A percentile compares a stretch with the other conserved stretches of the same genome.
phyloP scores from a whole-genome alignment of 2,888 invertebrate species.

The Coleophora deauratella region DNA sequence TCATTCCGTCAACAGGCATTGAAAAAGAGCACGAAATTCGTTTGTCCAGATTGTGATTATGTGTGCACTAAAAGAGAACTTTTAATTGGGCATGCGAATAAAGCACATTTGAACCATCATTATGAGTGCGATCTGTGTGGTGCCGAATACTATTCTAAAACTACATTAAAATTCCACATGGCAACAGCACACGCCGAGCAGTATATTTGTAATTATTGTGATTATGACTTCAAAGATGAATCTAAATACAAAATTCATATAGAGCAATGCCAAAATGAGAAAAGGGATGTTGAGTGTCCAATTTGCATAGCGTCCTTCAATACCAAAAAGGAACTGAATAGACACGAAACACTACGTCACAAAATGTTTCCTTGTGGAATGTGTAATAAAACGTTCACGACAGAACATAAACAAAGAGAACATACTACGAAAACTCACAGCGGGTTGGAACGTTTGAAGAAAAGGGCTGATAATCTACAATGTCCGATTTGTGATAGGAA shows the following conservation, averaged over 20 bases:
- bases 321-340: conserved; percentile 19
- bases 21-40: conserved; percentile 26
- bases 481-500: conserved; percentile 37
- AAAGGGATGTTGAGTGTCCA: conserved; percentile 24
- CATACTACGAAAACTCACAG: conserved; percentile 36
- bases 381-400: conserved; percentile 34
- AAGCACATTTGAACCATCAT: conserved; percentile 42
- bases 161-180: conserved; percentile 35
- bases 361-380: conserved; percentile 30
- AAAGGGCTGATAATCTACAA: neutral
- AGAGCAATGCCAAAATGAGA: conserved; percentile 23
- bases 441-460: conserved; percentile 20
- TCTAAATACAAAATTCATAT: conserved; percentile 25
- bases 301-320: conserved; percentile 37
- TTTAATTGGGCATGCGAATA: conserved; percentile 37
- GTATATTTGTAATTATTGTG: conserved; percentile 34
- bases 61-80: conserved; percentile 36
- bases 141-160: conserved; percentile 41
- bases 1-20: conserved; percentile 36
- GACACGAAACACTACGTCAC: conserved; percentile 11
- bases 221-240: conserved; percentile 28
- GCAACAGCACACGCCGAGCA: conserved; percentile 34
- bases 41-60: conserved; percentile 42
- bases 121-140: conserved; percentile 38
- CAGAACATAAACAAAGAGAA: conserved; percentile 26